Evolutionary conservation across 1,140 invertebrate species (phyloP).

Genomic region (Drosophila prosaltans): DNA sequence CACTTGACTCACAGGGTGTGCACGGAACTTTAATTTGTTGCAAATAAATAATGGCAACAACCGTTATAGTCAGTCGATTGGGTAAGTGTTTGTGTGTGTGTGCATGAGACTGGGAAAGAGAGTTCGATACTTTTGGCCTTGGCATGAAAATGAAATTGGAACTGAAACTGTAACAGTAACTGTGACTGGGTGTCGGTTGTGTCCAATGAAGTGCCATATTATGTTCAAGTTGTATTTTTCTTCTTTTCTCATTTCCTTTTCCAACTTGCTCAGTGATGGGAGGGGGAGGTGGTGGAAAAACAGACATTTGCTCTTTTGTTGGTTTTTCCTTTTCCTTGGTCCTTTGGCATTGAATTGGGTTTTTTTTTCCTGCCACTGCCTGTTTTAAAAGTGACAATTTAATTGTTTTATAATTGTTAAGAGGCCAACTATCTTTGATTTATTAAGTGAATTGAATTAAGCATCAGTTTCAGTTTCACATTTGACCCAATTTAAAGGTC

Average conservation of each 20-base stretch:
- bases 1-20: slow-evolving; percentile 66
- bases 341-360: slow-evolving; percentile 20
- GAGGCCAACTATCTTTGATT: slow-evolving; percentile 48
- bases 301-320: slow-evolving; percentile 53
- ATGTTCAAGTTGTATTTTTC: neutral
- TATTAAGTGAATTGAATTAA: slow-evolving; percentile 61
- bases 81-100: slow-evolving; percentile 49
- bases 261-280: neutral
- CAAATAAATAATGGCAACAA: slow-evolving; percentile 77
- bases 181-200: neutral
- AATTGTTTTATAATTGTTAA: slow-evolving; percentile 79
- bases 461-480: slow-evolving; percentile 5
- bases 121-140: slow-evolving; percentile 41
- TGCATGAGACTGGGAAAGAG: slow-evolving; percentile 36
- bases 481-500: slow-evolving; percentile 16
- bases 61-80: slow-evolving; percentile 49
- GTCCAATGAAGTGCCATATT: slow-evolving; percentile 13
- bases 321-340: slow-evolving; percentile 29
- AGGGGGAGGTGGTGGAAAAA: slow-evolving; percentile 1
- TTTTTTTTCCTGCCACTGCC: slow-evolving; percentile 34
- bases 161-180: neutral
- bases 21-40: slow-evolving; percentile 70
- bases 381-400: slow-evolving; percentile 70
- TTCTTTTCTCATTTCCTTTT: slow-evolving; percentile 4
- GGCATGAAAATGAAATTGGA: slow-evolving; percentile 4